Evolutionary conservation across 2,797 vertebrate genomes (phyloP).

Genomic region (Betta splendens): DNA sequence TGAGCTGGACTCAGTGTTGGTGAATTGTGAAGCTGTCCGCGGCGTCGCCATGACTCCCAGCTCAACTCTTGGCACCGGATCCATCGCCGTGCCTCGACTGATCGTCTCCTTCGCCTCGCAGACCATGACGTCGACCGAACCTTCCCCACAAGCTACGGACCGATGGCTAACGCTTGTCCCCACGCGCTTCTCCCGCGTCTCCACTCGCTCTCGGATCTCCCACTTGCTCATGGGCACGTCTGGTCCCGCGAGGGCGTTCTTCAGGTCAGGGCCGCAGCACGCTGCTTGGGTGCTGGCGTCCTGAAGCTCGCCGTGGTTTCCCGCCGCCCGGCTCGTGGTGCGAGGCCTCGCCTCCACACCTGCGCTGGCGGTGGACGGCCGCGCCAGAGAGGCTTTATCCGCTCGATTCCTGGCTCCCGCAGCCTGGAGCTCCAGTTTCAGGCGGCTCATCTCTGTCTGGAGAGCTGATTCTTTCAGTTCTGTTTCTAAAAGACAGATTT

Average conservation of each 20-base stretch:
- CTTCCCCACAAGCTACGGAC: slow-evolving; percentile 88
- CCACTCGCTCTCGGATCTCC: slow-evolving; percentile 84
- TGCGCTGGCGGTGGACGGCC: slow-evolving; percentile 77
- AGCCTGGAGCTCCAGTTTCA: slow-evolving; percentile 90
- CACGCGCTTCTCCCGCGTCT: slow-evolving; percentile 78
- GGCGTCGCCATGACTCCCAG: slow-evolving; percentile 83
- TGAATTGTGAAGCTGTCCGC: slow-evolving; percentile 79
- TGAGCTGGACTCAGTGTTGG: slow-evolving; percentile 80
- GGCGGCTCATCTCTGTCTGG: slow-evolving; percentile 89
- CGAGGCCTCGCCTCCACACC: slow-evolving; percentile 78
- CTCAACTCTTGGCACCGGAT: slow-evolving; percentile 77
- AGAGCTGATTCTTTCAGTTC: slow-evolving; percentile 92
- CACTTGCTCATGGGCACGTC: slow-evolving; percentile 85
- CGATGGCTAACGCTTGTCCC: slow-evolving; percentile 66
- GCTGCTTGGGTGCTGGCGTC: slow-evolving; percentile 75
- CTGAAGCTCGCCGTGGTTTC: slow-evolving; percentile 76
- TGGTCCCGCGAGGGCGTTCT: slow-evolving; percentile 74
- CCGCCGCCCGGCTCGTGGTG: slow-evolving; percentile 84
- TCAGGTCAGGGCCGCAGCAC: slow-evolving; percentile 79
- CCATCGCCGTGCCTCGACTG: slow-evolving; percentile 81
- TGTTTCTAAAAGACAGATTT: slow-evolving; percentile 87
- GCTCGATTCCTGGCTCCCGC: slow-evolving; percentile 87
- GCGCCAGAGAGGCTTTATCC: slow-evolving; percentile 84
- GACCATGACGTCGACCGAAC: slow-evolving; percentile 78
- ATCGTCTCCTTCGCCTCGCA: slow-evolving; percentile 71